These are phyloP conservation scores for Aplidium turbinatum DNA, from an alignment of 23 tunicate species.

Conservation along the genomic window DNA sequence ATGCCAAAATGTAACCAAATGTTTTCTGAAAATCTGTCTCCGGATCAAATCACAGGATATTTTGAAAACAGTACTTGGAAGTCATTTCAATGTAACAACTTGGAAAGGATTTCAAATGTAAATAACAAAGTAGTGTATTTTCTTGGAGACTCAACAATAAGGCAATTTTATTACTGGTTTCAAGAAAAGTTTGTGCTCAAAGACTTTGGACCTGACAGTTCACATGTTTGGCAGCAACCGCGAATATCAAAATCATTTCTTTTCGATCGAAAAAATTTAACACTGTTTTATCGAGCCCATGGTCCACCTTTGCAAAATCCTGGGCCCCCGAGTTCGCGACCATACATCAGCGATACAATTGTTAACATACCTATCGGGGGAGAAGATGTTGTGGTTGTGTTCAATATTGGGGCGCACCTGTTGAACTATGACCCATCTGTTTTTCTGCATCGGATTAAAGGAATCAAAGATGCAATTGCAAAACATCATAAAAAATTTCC, in stretches of 20 bases:
- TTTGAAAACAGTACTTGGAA: constrained; percentile 11
- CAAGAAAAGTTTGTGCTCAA: background rate
- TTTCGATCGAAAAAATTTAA: constrained; percentile 18
- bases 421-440: constrained; percentile 26
- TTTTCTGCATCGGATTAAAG: constrained; percentile 27
- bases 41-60: constrained; percentile 36
- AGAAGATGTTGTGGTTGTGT: constrained; percentile 19
- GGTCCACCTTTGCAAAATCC: constrained; percentile 53
- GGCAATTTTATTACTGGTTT: constrained; percentile 43
- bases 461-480: constrained; percentile 24
- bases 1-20: too few relatives aligned
- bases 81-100: background rate
- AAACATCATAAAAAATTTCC: constrained; percentile 16
- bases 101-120: background rate
- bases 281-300: constrained; percentile 48
- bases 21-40: too few relatives aligned
- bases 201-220: constrained; percentile 27
- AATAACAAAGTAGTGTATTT: constrained; percentile 45
- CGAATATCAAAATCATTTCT: too few relatives aligned
- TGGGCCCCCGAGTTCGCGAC: constrained; percentile 52
- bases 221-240: constrained; percentile 37
- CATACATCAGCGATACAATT: constrained; percentile 47
- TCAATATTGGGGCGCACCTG: constrained; percentile 42
- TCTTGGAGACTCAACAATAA: constrained; percentile 66
- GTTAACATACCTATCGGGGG: constrained; percentile 14